A percentile compares a stretch with the other conserved stretches of the same genome.
Evolutionary conservation across 2,888 invertebrate genomes (phyloP).

Genomic region (Actias luna): DNA sequence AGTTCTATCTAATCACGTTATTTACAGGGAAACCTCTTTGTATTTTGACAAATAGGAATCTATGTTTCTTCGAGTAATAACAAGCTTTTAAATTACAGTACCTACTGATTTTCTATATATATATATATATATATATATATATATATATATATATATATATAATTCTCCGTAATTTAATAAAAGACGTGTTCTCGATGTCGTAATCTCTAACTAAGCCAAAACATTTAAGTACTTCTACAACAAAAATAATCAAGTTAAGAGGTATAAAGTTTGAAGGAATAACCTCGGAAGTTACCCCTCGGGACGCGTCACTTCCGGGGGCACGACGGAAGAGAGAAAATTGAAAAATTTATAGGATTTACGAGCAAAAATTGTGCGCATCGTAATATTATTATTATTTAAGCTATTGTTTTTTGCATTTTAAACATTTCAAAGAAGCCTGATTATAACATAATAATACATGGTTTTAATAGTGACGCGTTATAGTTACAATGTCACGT

Average conservation of each 20-base stretch:
- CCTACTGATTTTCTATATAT: no score
- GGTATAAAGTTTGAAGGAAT: slow-evolving; percentile 9
- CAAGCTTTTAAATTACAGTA: no score
- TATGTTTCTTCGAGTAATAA: no score
- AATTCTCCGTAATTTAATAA: not conserved
- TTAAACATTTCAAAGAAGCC: not conserved
- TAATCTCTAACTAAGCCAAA: slow-evolving; percentile 1
- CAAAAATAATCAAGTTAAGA: slow-evolving; percentile 15
- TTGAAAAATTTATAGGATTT: slow-evolving; percentile 5
- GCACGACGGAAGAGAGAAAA: not conserved
- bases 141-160: no score
- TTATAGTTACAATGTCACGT: no score
- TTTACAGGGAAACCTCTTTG: no score
- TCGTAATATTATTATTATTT: not conserved
- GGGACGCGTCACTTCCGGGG: not conserved
- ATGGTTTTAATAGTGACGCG: no score
- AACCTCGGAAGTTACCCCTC: slow-evolving; percentile 7
- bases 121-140: no score
- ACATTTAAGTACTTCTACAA: not conserved
- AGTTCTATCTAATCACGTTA: no score
- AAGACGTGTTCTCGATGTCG: not conserved
- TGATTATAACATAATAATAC: not conserved
- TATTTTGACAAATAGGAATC: no score
- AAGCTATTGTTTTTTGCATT: not conserved
- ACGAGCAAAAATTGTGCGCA: not conserved